Evolutionary conservation across 2,113 vertebrate species (phyloP).

Genomic region (Planiliza haematocheilus): DNA sequence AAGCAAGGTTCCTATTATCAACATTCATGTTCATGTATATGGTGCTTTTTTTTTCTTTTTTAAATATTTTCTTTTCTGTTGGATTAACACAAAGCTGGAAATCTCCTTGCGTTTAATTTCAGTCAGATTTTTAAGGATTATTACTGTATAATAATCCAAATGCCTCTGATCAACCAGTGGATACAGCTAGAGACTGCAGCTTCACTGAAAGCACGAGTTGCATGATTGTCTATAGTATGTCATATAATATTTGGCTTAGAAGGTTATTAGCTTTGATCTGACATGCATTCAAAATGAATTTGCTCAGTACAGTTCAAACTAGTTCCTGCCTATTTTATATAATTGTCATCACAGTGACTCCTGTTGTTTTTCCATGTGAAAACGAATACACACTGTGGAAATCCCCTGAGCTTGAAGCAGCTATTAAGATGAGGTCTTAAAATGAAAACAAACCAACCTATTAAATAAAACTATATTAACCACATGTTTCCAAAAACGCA

Average conservation of each 20-base stretch:
- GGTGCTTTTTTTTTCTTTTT: slow-evolving; percentile 4
- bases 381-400: slow-evolving; percentile 18
- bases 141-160: slow-evolving; percentile 22
- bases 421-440: background rate
- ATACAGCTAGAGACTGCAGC: background rate
- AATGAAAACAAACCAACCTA: background rate
- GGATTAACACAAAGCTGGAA: slow-evolving; percentile 57
- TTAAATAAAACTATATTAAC: slow-evolving; percentile 12
- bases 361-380: background rate
- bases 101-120: slow-evolving; percentile 49
- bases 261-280: background rate
- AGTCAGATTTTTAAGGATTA: slow-evolving; percentile 51
- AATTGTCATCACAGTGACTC: background rate
- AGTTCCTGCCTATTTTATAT: no score
- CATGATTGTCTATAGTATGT: background rate
- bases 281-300: no score
- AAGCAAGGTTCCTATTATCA: background rate
- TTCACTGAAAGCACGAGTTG: slow-evolving; percentile 8
- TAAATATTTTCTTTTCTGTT: slow-evolving; percentile 23
- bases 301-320: no score
- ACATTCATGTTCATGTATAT: slow-evolving; percentile 11
- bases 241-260: background rate
- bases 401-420: slow-evolving; percentile 9
- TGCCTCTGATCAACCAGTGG: background rate
- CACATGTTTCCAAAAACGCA: background rate